A percentile compares a stretch with the other conserved stretches of the same genome.
phyloP scores from a whole-genome alignment of 2,797 vertebrate genomes.

The Danio choprae region DNA sequence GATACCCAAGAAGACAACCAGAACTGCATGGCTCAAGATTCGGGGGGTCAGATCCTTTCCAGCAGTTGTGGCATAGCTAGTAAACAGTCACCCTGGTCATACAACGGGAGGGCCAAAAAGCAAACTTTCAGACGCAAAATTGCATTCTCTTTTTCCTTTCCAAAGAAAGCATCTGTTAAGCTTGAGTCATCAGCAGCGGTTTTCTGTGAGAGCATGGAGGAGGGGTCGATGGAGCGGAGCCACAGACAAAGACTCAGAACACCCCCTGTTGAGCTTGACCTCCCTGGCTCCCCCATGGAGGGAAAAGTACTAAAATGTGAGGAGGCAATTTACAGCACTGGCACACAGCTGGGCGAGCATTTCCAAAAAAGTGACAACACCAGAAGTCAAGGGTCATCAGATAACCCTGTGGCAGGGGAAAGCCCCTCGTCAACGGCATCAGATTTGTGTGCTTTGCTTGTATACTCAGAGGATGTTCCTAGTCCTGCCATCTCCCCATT shows the following conservation, averaged over 20 bases:
- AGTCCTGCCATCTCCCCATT: constrained; percentile 50
- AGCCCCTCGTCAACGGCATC: constrained; percentile 42
- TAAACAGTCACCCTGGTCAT: constrained; percentile 51
- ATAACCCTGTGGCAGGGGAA: constrained; percentile 58
- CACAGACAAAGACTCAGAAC: constrained; percentile 77
- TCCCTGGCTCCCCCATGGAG: constrained; percentile 65
- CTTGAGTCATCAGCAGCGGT: constrained; percentile 87
- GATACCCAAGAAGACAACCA: constrained; percentile 51
- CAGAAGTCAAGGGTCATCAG: constrained; percentile 64
- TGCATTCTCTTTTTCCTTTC: constrained; percentile 88
- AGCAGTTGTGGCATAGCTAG: constrained; percentile 47
- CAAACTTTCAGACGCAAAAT: constrained; percentile 76
- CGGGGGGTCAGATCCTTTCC: constrained; percentile 51
- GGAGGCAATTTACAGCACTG: constrained; percentile 62
- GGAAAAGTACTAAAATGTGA: constrained; percentile 67
- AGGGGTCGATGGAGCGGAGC: constrained; percentile 70
- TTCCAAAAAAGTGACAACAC: constrained; percentile 50
- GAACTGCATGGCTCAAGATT: constrained; percentile 46
- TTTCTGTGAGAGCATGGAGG: constrained; percentile 84
- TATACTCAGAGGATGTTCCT: constrained; percentile 61
- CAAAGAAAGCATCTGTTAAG: constrained; percentile 83
- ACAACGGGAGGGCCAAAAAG: constrained; percentile 71
- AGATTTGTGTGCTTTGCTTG: constrained; percentile 65
- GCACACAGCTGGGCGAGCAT: constrained; percentile 60
- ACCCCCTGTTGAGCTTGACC: constrained; percentile 69